These are phyloP conservation scores for Himalopsyche phryganea DNA, from an alignment of 1,140 invertebrate genomes.

Conservation along the genomic window DNA sequence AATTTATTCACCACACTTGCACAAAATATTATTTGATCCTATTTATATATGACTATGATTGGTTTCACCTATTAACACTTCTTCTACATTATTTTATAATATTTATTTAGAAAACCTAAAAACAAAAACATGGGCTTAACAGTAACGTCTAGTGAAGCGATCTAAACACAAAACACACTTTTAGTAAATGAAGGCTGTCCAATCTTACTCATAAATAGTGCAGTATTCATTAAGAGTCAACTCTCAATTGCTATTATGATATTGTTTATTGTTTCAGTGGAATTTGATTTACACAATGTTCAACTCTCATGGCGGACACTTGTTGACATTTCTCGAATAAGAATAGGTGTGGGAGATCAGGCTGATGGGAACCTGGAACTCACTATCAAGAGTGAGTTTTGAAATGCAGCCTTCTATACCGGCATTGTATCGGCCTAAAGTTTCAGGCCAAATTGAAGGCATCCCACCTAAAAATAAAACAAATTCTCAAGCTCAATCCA, in stretches of 20 bases:
- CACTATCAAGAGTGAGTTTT: slow-evolving; percentile 48
- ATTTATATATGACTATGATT: too few relatives aligned
- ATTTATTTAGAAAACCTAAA: too few relatives aligned
- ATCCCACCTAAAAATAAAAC: slow-evolving; percentile 42
- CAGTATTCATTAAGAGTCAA: background rate
- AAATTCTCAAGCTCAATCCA: background rate
- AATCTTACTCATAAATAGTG: background rate
- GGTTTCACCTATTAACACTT: too few relatives aligned
- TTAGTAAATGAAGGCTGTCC: too few relatives aligned
- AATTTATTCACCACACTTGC: background rate
- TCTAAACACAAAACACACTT: slow-evolving; percentile 23
- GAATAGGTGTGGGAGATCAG: slow-evolving; percentile 48
- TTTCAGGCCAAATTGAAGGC: slow-evolving; percentile 49
- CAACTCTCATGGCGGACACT: slow-evolving; percentile 40
- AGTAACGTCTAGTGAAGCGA: slow-evolving; percentile 4
- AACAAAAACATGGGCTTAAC: too few relatives aligned
- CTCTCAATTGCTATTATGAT: background rate
- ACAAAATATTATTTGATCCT: too few relatives aligned
- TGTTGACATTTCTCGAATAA: slow-evolving; percentile 50
- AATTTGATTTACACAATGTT: background rate
- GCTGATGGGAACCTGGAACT: slow-evolving; percentile 49
- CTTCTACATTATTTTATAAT: too few relatives aligned
- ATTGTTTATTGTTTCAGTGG: background rate
- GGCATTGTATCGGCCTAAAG: slow-evolving; percentile 45
- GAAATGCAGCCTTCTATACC: slow-evolving; percentile 50